These are phyloP conservation scores for Carassius auratus DNA, from an alignment of 2,113 vertebrate species.

Conservation along the genomic window DNA sequence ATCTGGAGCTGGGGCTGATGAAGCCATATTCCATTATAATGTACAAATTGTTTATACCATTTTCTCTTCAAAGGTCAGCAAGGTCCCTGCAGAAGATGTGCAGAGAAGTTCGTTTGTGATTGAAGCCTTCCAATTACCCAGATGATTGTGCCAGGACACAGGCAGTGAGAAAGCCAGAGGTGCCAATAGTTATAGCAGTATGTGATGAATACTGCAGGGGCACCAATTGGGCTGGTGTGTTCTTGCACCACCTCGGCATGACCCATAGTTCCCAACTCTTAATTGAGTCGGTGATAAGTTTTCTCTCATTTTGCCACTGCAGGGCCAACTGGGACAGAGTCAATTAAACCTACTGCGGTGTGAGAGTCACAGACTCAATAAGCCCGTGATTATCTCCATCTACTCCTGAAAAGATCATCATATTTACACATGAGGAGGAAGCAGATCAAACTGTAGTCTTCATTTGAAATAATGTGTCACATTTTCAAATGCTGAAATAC, in stretches of 20 bases:
- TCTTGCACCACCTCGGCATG: constrained; percentile 14
- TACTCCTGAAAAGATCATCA: constrained; percentile 1
- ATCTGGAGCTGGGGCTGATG: not conserved
- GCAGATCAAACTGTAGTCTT: not conserved
- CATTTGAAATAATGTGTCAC: not conserved
- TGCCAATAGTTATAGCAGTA: constrained; percentile 22
- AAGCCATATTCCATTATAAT: not conserved
- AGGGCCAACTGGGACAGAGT: constrained; percentile 46
- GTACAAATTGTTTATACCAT: constrained; percentile 8
- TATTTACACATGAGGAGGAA: not conserved
- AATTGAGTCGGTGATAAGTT: constrained; percentile 44
- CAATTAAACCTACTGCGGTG: constrained; percentile 40
- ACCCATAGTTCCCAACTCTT: constrained; percentile 37
- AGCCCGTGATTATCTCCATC: constrained; percentile 25
- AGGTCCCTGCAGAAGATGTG: constrained; percentile 15
- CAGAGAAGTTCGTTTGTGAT: constrained; percentile 26
- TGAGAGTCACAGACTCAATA: constrained; percentile 32
- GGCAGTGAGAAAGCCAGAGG: constrained; percentile 36
- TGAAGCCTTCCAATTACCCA: constrained; percentile 34
- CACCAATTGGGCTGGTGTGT: not conserved
- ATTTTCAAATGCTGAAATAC: not conserved
- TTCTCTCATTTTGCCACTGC: constrained; percentile 45
- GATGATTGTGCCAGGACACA: constrained; percentile 39
- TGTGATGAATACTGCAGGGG: constrained; percentile 38
- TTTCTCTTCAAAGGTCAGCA: constrained; percentile 32